Percentiles rank a stretch among this genome's conserved stretches.
These are phyloP conservation scores for Mystacides longicornis DNA, from an alignment of 2,888 invertebrate genomes.

Conservation along the genomic window DNA sequence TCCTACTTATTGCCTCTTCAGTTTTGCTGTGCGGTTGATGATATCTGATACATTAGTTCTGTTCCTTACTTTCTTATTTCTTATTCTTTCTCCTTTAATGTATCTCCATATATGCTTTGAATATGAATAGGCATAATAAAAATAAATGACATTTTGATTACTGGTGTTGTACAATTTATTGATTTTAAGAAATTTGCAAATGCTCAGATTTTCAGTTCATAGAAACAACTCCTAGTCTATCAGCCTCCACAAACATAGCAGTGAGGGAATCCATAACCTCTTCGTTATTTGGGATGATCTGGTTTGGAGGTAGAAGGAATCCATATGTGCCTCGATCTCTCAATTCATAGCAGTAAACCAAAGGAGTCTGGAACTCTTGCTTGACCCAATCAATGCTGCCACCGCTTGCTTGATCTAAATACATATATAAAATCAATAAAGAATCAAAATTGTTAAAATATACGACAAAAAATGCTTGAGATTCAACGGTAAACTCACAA, in stretches of 20 bases:
- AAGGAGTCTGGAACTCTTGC: conserved; percentile 32
- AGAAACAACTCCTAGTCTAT: conserved; percentile 34
- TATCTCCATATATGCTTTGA: not conserved
- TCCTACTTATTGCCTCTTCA: too few species aligned
- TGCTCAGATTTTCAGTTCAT: not conserved
- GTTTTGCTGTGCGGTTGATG: too few species aligned
- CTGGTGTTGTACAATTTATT: too few species aligned
- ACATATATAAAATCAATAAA: conserved; percentile 25
- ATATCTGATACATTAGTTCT: too few species aligned
- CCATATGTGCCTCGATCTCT: conserved; percentile 62
- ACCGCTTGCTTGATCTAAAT: conserved; percentile 33
- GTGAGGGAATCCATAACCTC: conserved; percentile 51
- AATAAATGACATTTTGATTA: too few species aligned
- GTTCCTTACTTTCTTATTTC: too few species aligned
- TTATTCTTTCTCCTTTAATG: too few species aligned
- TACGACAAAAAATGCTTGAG: too few species aligned
- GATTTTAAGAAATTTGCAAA: too few species aligned
- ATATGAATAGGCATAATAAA: too few species aligned
- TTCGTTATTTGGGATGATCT: conserved; percentile 54
- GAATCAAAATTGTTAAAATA: too few species aligned
- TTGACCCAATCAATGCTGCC: conserved; percentile 39
- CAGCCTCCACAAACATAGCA: conserved; percentile 40
- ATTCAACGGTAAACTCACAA: too few species aligned
- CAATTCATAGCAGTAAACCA: conserved; percentile 41
- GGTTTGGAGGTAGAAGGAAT: conserved; percentile 56